Conservation (phyloP, 2,888 invertebrate genomes). For the Platerodrilus igneus region DNA sequence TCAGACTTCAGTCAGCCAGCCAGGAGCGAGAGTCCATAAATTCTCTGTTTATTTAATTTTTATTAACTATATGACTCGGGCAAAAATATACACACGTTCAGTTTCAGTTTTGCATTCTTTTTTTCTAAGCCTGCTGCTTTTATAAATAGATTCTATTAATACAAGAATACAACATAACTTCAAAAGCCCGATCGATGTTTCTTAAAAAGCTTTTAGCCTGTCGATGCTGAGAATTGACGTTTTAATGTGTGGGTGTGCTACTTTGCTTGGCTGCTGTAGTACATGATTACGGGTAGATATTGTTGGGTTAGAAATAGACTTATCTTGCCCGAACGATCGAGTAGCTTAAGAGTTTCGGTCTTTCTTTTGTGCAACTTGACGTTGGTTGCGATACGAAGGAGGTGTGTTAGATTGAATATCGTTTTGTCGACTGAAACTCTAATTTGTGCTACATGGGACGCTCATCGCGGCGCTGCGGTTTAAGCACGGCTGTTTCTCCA, state of each 20-base stretch:
- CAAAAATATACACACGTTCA: no score
- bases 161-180: no score
- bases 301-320: no score
- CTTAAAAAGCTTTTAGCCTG: constrained; percentile 33
- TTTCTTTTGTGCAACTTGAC: no score
- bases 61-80: no score
- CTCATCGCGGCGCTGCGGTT: constrained; percentile 35
- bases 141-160: no score
- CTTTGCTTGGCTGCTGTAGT: constrained; percentile 22
- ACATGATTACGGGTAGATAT: constrained; percentile 18
- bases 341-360: no score
- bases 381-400: constrained; percentile 14
- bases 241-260: constrained; percentile 32
- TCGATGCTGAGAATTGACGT: constrained; percentile 34
- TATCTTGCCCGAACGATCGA: no score
- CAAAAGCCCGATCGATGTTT: constrained; percentile 23
- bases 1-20: no score
- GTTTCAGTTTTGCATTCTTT: no score
- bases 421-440: no score
- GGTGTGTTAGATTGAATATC: constrained; percentile 22
- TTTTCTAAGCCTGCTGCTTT: no score
- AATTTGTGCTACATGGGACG: constrained; percentile 26
- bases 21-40: constrained; percentile 31
- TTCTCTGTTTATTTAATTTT: constrained; percentile 25
- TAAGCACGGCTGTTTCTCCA: constrained; percentile 33